These are phyloP conservation scores for Promerops cafer DNA, from an alignment of 2,113 vertebrate species.

Conservation along the genomic window DNA sequence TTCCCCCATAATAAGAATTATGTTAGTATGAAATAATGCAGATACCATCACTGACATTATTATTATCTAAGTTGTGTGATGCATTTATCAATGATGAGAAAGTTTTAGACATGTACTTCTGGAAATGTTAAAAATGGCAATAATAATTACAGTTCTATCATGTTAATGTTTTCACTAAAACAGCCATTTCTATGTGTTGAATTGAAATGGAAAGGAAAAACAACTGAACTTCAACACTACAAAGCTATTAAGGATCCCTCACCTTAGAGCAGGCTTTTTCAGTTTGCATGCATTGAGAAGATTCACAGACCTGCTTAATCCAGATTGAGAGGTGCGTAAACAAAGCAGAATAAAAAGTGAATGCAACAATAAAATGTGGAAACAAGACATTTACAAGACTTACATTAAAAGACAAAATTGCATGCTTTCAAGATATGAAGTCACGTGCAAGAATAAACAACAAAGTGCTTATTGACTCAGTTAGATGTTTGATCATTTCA, in stretches of 20 bases:
- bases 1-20: not conserved
- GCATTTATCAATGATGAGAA: not conserved
- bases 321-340: constrained; percentile 58
- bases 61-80: not conserved
- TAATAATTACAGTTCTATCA: not conserved
- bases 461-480: not conserved
- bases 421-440: constrained; percentile 19
- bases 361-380: not conserved
- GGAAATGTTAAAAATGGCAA: not conserved
- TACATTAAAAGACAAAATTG: constrained; percentile 24
- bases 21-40: not conserved
- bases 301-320: constrained; percentile 72
- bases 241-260: constrained; percentile 59
- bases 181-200: not conserved
- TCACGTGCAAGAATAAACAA: constrained; percentile 36
- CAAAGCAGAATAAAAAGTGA: constrained; percentile 58
- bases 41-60: not conserved
- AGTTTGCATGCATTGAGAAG: constrained; percentile 72
- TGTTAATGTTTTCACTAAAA: not conserved
- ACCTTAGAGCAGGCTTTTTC: constrained; percentile 74
- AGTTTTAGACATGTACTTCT: not conserved
- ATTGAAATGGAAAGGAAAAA: not conserved
- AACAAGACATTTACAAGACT: constrained; percentile 32
- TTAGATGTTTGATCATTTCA: constrained; percentile 32
- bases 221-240: not conserved